phyloP scores from a whole-genome alignment of 2,797 vertebrate species.

The Hypotaenidia philippensis region DNA sequence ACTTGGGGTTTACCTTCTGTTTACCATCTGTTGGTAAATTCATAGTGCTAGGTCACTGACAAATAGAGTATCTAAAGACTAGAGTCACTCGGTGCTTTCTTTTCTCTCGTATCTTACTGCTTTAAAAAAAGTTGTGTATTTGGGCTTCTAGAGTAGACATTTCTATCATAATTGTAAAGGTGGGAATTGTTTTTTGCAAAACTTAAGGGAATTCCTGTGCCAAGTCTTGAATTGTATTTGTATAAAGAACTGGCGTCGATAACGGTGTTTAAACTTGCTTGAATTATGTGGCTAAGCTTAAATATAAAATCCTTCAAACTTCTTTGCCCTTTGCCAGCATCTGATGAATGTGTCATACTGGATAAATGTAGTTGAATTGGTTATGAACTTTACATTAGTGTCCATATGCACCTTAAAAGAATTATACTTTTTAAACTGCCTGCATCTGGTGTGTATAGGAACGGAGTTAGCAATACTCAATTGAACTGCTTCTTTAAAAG shows the following conservation, averaged over 20 bases:
- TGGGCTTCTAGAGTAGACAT: neutral
- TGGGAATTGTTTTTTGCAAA: neutral
- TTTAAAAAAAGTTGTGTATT: neutral
- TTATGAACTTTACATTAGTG: neutral
- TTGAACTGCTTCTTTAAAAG: neutral
- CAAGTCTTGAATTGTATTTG: neutral
- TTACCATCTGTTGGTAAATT: neutral
- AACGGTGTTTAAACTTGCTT: neutral
- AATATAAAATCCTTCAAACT: neutral
- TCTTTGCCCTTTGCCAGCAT: neutral
- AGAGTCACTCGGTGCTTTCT: neutral
- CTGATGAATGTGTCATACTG: neutral
- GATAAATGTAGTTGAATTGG: neutral
- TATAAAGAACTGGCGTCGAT: neutral
- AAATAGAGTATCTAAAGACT: neutral
- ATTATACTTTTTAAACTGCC: neutral
- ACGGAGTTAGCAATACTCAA: neutral
- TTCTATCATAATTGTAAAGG: neutral
- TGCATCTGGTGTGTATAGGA: neutral
- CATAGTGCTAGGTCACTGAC: neutral
- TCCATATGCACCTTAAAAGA: accelerated
- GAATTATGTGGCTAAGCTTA: neutral
- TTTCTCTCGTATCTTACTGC: neutral
- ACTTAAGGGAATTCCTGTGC: neutral
- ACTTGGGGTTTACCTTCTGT: neutral